A percentile compares a stretch with the other conserved stretches of the same genome.
phyloP scores from a whole-genome alignment of 2,888 invertebrate species.

The Morpho helenor region DNA sequence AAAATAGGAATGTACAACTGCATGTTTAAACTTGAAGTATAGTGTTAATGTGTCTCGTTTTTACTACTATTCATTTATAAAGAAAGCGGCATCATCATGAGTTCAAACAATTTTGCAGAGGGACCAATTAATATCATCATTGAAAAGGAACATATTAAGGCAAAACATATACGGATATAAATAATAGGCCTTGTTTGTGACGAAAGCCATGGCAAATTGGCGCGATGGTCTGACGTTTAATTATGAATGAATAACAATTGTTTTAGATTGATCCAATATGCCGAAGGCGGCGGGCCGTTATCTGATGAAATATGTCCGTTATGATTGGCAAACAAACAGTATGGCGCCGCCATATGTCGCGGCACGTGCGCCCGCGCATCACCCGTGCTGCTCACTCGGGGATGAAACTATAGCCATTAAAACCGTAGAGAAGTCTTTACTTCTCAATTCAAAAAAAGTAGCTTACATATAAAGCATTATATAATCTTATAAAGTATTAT shows the following conservation, averaged over 20 bases:
- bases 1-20: too few relatives aligned
- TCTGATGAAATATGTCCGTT: constrained; percentile 80
- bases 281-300: constrained; percentile 69
- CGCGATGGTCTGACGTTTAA: constrained; percentile 55
- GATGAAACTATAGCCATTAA: constrained; percentile 56
- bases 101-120: too few relatives aligned
- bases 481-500: too few relatives aligned
- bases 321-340: constrained; percentile 80
- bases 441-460: background rate
- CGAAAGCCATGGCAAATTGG: constrained; percentile 55
- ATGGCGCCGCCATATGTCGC: constrained; percentile 76
- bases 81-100: too few relatives aligned
- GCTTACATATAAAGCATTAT: too few relatives aligned
- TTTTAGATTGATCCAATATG: constrained; percentile 72
- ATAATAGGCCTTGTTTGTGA: constrained; percentile 26
- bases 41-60: too few relatives aligned
- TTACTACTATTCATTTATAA: too few relatives aligned
- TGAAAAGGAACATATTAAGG: too few relatives aligned
- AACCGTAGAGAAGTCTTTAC: background rate
- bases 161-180: constrained; percentile 6
- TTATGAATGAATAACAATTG: constrained; percentile 58
- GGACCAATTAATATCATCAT: too few relatives aligned
- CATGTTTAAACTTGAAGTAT: too few relatives aligned
- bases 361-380: constrained; percentile 76
- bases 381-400: constrained; percentile 68